Conservation (phyloP, 2,888 invertebrate species). For the Rotaria sp. region DNA sequence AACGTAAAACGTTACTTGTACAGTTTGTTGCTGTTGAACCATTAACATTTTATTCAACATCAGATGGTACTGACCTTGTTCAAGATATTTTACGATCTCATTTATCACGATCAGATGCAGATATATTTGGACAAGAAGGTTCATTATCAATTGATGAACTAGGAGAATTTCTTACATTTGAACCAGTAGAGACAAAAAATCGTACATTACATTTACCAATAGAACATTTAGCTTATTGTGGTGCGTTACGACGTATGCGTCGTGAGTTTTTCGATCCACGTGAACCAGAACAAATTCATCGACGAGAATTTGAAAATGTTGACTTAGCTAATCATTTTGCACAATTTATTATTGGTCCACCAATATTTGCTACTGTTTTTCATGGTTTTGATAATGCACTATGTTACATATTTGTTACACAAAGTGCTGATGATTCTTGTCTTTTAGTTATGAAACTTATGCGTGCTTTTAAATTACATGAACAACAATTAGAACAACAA, state of each 20-base stretch:
- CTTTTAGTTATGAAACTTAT: conserved; percentile 16
- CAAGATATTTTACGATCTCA: conserved; percentile 8
- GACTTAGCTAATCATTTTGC: conserved; percentile 26
- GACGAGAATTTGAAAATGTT: conserved; percentile 30
- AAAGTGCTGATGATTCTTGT: conserved; percentile 6
- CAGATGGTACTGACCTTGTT: conserved; percentile 20
- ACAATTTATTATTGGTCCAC: not conserved
- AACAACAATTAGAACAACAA: conserved; percentile 3
- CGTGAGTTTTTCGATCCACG: not conserved
- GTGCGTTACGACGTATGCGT: conserved; percentile 14
- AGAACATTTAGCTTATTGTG: conserved; percentile 25
- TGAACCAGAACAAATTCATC: not conserved
- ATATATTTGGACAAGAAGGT: not conserved
- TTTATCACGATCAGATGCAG: not conserved
- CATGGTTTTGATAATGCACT: conserved; percentile 23
- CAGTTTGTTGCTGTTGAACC: not conserved
- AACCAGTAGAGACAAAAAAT: not conserved
- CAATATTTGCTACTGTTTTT: conserved; percentile 9
- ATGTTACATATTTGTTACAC: conserved; percentile 9
- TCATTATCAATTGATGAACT: not conserved
- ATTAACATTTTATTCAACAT: not conserved
- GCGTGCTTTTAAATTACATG: not conserved
- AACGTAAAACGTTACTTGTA: not conserved
- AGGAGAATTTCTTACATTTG: not conserved
- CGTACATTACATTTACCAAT: not conserved